These are phyloP conservation scores for Champsocephalus gunnari DNA, from an alignment of 2,797 vertebrate species.

Conservation along the genomic window DNA sequence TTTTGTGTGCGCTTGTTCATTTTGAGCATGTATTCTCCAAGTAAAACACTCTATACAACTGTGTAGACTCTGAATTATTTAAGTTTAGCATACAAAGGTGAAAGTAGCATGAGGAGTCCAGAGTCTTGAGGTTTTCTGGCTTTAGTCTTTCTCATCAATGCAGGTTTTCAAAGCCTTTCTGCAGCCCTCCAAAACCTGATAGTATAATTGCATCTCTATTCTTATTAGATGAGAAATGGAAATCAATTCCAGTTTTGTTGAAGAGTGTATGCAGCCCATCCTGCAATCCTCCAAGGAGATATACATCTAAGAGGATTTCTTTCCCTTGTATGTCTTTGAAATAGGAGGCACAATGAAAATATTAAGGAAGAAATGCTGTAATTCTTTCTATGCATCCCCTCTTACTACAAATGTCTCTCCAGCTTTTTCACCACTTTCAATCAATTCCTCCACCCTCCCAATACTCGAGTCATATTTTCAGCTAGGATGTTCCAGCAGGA, in stretches of 20 bases:
- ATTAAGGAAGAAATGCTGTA: conserved; percentile 1
- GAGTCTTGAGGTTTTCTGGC: conserved; percentile 12
- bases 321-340: conserved; percentile 23
- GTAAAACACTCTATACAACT: conserved; percentile 9
- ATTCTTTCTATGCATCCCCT: conserved; percentile 8
- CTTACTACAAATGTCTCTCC: background rate
- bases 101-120: background rate
- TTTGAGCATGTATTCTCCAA: background rate
- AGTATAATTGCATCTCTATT: conserved; percentile 47
- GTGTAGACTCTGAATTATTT: too few relatives aligned
- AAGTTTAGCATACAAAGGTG: too few relatives aligned
- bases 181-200: conserved; percentile 27
- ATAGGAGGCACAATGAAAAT: conserved; percentile 44
- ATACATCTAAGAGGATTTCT: conserved; percentile 23
- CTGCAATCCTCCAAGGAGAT: conserved; percentile 26
- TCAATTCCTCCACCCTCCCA: conserved; percentile 25
- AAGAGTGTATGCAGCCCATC: conserved; percentile 18
- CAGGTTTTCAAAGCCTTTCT: conserved; percentile 13
- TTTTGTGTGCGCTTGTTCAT: background rate
- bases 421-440: conserved; percentile 28
- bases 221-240: conserved; percentile 47
- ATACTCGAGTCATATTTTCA: conserved; percentile 48
- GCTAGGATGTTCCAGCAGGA: conserved; percentile 49
- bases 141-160: background rate
- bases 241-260: conserved; percentile 59